phyloP scores from a whole-genome alignment of 2,797 vertebrate species.

The Enteromius unitaeniatus region DNA sequence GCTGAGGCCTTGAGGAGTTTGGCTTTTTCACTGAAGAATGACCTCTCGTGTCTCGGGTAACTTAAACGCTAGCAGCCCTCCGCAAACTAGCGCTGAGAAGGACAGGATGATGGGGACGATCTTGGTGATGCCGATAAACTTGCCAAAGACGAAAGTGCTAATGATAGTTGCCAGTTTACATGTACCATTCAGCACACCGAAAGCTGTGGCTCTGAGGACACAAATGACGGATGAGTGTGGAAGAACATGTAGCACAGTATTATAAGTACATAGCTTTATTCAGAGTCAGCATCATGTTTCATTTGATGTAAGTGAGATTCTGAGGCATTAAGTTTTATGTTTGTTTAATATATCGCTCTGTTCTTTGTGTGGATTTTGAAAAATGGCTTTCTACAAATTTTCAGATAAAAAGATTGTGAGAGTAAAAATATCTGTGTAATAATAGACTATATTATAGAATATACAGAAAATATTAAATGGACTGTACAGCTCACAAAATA shows the following conservation, averaged over 20 bases:
- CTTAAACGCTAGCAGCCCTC: conserved; percentile 90
- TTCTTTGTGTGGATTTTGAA: not conserved
- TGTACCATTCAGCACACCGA: conserved; percentile 92
- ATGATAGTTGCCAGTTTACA: conserved; percentile 93
- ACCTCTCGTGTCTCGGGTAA: conserved; percentile 95
- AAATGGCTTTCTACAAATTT: not conserved
- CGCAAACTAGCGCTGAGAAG: conserved; percentile 90
- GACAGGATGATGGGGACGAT: conserved; percentile 95
- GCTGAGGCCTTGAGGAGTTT: conserved; percentile 63
- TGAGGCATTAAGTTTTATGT: not conserved
- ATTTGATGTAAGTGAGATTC: not conserved
- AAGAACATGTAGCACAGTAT: not conserved
- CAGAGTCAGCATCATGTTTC: not conserved
- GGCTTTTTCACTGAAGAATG: conserved; percentile 87
- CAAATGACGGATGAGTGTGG: not conserved
- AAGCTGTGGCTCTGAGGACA: conserved; percentile 88
- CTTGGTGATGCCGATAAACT: conserved; percentile 93
- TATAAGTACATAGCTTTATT: not conserved
- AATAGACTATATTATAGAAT: not conserved
- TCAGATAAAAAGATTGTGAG: not conserved
- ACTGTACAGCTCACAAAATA: not conserved
- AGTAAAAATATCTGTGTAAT: not conserved
- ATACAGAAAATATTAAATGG: not conserved
- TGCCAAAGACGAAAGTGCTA: conserved; percentile 93
- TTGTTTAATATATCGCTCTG: not conserved